phyloP scores from a whole-genome alignment of 2,888 invertebrate species.

The Oeneis ivallda region DNA sequence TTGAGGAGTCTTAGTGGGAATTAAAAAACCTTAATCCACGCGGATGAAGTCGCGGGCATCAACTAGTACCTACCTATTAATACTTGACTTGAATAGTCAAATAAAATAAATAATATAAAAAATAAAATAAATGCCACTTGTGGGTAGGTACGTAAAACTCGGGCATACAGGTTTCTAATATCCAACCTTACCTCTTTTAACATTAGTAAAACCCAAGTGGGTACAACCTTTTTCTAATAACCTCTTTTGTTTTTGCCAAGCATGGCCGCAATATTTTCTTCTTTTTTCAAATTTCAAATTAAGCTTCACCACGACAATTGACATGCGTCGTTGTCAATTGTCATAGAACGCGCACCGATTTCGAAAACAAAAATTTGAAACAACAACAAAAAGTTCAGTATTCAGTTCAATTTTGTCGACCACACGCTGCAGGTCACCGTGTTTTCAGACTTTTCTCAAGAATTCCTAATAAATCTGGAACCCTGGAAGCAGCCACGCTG shows the following conservation, averaged over 20 bases:
- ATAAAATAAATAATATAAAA: no score
- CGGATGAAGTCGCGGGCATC: no score
- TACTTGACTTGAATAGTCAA: no score
- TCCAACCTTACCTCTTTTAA: not conserved
- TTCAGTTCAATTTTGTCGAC: slow-evolving; percentile 39
- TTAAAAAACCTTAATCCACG: no score
- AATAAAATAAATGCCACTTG: no score
- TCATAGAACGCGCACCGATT: slow-evolving; percentile 68
- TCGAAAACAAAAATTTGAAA: slow-evolving; percentile 55
- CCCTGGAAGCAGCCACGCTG: slow-evolving; percentile 68
- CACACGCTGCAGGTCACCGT: slow-evolving; percentile 29
- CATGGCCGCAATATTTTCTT: slow-evolving; percentile 43
- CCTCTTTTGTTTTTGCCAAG: slow-evolving; percentile 18
- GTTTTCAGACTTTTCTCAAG: slow-evolving; percentile 16
- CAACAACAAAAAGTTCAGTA: slow-evolving; percentile 10
- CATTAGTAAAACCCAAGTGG: no score
- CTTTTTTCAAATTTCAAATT: slow-evolving; percentile 64
- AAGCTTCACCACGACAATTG: slow-evolving; percentile 65
- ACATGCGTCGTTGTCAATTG: slow-evolving; percentile 72
- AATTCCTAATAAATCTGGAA: slow-evolving; percentile 43
- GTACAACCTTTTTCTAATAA: slow-evolving; percentile 18
- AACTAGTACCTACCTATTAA: no score
- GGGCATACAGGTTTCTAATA: no score
- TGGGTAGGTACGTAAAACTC: no score
- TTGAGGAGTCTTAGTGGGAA: no score